A percentile compares a stretch with the other conserved stretches of the same genome.
These are phyloP conservation scores for Ommatoiulus sabulosus DNA, from an alignment of 2,888 invertebrate genomes.

Conservation along the genomic window DNA sequence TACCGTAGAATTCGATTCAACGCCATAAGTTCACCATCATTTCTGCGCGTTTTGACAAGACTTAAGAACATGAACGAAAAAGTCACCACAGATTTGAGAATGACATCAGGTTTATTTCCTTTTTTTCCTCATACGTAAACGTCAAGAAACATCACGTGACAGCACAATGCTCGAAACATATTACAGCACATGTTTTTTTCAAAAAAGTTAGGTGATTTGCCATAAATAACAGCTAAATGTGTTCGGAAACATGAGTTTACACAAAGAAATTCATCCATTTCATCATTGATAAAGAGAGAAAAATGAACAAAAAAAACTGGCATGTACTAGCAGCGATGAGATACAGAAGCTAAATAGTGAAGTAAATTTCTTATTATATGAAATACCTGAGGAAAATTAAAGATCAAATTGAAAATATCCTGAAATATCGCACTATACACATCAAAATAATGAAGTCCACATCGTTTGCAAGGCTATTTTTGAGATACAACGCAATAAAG, in stretches of 20 bases:
- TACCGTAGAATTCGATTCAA: too few species aligned
- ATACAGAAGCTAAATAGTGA: background rate
- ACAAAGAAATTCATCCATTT: background rate
- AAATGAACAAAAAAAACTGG: background rate
- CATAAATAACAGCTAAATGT: constrained; percentile 45
- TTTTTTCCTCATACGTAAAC: constrained; percentile 42
- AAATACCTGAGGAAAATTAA: constrained; percentile 11
- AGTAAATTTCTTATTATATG: background rate
- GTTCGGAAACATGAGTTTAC: constrained; percentile 33
- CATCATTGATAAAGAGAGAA: background rate
- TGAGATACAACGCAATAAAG: too few species aligned
- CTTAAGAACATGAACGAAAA: too few species aligned
- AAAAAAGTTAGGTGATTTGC: constrained; percentile 32
- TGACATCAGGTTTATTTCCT: constrained; percentile 47
- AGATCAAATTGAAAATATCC: background rate
- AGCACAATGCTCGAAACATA: constrained; percentile 41
- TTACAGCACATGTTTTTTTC: constrained; percentile 35
- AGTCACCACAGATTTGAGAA: background rate
- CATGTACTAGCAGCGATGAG: constrained; percentile 26
- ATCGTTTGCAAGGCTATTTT: too few species aligned
- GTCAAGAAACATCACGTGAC: constrained; percentile 47
- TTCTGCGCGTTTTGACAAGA: too few species aligned
- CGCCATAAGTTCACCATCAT: too few species aligned
- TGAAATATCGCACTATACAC: background rate
- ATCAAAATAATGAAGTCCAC: background rate